Conservation (phyloP, 1,140 invertebrate genomes). For the Galleria mellonella region DNA sequence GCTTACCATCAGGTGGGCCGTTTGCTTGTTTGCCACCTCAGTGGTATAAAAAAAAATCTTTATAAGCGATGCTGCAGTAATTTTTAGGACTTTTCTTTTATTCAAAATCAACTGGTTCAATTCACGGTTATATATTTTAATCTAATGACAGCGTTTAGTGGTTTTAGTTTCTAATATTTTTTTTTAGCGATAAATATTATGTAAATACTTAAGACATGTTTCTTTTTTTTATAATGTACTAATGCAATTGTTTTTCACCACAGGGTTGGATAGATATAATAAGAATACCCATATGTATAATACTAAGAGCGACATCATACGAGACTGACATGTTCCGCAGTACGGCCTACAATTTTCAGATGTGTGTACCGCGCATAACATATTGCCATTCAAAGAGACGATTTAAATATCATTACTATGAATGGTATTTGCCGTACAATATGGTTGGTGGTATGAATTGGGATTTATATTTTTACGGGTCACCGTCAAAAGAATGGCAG, state of each 20-base stretch:
- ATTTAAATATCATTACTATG: conserved; percentile 40
- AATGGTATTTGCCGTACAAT: conserved; percentile 42
- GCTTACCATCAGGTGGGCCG: too few relatives aligned
- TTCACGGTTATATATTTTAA: too few relatives aligned
- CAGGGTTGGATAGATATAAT: conserved; percentile 39
- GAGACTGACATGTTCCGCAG: conserved; percentile 27
- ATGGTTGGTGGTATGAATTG: conserved; percentile 37
- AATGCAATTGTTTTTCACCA: conserved; percentile 5
- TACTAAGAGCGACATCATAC: conserved; percentile 29
- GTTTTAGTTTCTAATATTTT: too few relatives aligned
- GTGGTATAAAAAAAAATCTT: too few relatives aligned
- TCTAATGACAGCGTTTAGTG: too few relatives aligned
- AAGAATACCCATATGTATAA: conserved; percentile 44
- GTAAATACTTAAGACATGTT: too few relatives aligned
- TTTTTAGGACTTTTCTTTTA: too few relatives aligned
- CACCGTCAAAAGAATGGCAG: conserved; percentile 16
- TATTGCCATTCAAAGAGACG: conserved; percentile 33
- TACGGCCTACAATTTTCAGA: conserved; percentile 37
- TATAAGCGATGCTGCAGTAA: too few relatives aligned
- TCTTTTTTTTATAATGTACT: too few relatives aligned
- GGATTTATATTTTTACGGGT: conserved; percentile 48
- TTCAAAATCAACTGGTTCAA: too few relatives aligned
- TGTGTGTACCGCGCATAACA: conserved; percentile 41
- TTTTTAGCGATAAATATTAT: too few relatives aligned
- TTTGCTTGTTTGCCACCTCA: too few relatives aligned